Base-by-base conservation (phyloP, 2,888 invertebrate species). In the Malthinus seriepunctatus region DNA sequence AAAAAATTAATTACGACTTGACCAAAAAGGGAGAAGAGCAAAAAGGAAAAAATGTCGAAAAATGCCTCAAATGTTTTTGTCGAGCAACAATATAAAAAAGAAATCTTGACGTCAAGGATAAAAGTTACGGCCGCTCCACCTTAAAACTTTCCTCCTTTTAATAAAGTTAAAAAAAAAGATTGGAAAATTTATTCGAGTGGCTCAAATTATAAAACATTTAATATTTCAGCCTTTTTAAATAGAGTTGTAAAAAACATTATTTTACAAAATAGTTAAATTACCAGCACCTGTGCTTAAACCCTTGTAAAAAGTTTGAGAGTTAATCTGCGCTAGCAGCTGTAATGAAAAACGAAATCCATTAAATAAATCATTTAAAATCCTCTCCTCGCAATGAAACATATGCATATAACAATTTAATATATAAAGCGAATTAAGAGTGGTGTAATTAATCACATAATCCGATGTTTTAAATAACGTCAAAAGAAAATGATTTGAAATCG, bases 401-500 rank as follows among this genome's bases (percentile, higher is more conserved):
- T 66, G 66, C 57, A 64, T 53, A 51, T 62, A 57, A 58, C 64
- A 60, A 51, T 52, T 62, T 67, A 66, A 69, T 66, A 68, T 68
- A 66, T 65, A 66, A 65, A 65, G 63, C 58, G 63, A 67, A 66
- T 69, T 69, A 67, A 62, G 65, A 61, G 53, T 62, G 58, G 60
- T 56, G 62, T 61, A 68, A 71, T 71, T 71, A 71, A 71, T 71
- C 71, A 71, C 52, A 32, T 51, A 52, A 57, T 52, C 50, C 60
- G 68, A 69, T 69, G 69, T 72, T 75, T 75, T 72, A 73, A 75
- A 75, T 73, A 72, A 69, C 72, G 72, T 73, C 71, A 69, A 71
- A 70, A 71, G 67, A 70, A 71, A 73, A 73, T 71, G 72, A 73
- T 72, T 71, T 66, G 68, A 67, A 73, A 73, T 73, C 70, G 71